Evolutionary conservation across 2,888 invertebrate genomes (phyloP), one percentile per base, ranked within the genome.

Genomic region (Chaitophorus viminalis): DNA sequence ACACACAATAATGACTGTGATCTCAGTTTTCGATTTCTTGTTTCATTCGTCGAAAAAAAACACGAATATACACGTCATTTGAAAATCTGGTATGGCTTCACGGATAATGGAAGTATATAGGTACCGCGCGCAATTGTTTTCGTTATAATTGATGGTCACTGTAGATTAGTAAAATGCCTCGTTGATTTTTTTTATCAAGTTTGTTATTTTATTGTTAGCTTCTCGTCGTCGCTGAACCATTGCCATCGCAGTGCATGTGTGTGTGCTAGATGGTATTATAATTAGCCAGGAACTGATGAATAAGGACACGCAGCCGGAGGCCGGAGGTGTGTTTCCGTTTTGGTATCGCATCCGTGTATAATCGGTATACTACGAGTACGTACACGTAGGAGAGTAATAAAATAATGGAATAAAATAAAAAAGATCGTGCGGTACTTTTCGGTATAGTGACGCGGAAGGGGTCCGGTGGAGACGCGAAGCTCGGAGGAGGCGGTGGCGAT

Each of bases 281-380:
- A 87, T 87, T 87, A 87, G 87, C 87, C 75, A 81, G 87, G 87
- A 87, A 87, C 87, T 74, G 87, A 81, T 87, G 81, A 81, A 87
- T 87, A 87, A 87, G 87, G 87, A 87, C 87, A 81, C 87, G 87
- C 87, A 78, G 79, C 33, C 54, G 25, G 54, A 9, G 29, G 74
- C 82, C 87, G 87, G 87, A 87, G 87, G 87, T 87, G 87, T 81
- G 87, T 87, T 87, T 81, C 87, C 81, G 86, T 81, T 87, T 87
- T 81, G 87, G 79, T 36, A 65, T 79, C 81, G 81, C 86, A 86
- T 87, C 87, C 87, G 87, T 87, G 74, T 81, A 87, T 87, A 87
- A 87, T 87, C 87, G 87, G 78, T 74, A 52, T 77, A 77, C 68
- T 83, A 82, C 21, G 82, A 29, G 82, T n/a, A 21, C 25, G 74